Base-by-base conservation (phyloP, 1,140 invertebrate species). In the Matsumurasca onukii region DNA sequence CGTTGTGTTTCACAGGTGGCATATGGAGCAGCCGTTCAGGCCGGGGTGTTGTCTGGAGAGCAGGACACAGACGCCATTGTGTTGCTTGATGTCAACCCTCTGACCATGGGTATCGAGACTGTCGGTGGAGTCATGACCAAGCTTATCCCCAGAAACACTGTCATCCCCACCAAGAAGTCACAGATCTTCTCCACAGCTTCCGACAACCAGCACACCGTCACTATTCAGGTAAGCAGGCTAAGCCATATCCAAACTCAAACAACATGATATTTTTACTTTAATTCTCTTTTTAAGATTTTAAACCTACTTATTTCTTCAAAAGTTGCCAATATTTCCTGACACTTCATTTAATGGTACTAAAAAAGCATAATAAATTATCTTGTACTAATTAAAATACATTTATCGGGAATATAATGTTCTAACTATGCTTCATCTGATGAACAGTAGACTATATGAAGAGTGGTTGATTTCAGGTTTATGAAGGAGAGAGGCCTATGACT, bases 71-170 rank as follows among this genome's bases (percentile, higher is more conserved):
- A 96, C 74, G 97, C 98, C 64, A 92, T 99, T 72, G 96, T 99
- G 3, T 86, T 99, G 69, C 85, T 99, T 48, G 98, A 99, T 78
- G 98, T 99, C 49, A 99, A 98, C 78, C 98, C 98, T 73, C 83
- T 99, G 57, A 99, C 98, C 68, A 88, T 99, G 88, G 98, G 98
- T 82, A 99, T 99, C 78, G 98, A 99, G 84, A 99, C 98, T 70
- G 97, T 99, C 68, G 98, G 98, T 70, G 98, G 98, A 72, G 97
- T 99, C 13, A 99, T 99, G 98, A 99, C 98, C 70, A 99, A 99
- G 80, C 85, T 99, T 27, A 99, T 99, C 79, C 91, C 94, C 66
- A 81, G 98, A 76, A 99, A 99, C 84, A 98, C 97, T 52, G 97
- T 98, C 48, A 99, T 99, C 75, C 98, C 98, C 20, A 99, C 97